A percentile compares a stretch with the other conserved stretches of the same genome.
These are phyloP conservation scores for Siniperca chuatsi DNA, from an alignment of 2,113 vertebrate genomes.

Conservation along the genomic window DNA sequence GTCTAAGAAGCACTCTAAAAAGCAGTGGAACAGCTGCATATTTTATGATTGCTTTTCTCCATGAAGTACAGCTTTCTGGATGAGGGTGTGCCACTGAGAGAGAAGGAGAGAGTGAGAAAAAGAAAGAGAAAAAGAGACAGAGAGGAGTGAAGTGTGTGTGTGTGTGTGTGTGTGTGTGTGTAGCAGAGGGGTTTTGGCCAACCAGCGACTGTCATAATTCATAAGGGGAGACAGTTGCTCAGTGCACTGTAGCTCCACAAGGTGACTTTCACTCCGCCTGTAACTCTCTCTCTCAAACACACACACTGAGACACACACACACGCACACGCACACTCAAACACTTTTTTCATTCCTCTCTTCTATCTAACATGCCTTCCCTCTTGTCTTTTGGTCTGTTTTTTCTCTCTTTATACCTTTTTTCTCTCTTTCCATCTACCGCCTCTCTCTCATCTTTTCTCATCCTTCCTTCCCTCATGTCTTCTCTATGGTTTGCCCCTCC, in stretches of 20 bases:
- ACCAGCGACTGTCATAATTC: conserved; percentile 75
- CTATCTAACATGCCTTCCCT: neutral
- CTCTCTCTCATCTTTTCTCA: neutral
- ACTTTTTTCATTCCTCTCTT: neutral
- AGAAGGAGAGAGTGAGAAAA: conserved; percentile 34
- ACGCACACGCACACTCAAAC: neutral
- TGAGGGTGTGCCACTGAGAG: conserved; percentile 54
- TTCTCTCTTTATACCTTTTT: too few species aligned
- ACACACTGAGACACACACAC: neutral
- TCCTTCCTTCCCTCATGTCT: neutral
- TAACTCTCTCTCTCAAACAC: conserved; percentile 9
- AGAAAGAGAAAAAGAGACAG: conserved; percentile 2
- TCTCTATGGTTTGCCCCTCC: neutral
- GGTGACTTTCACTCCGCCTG: conserved; percentile 76
- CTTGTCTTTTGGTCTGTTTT: neutral
- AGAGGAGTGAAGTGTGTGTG: neutral
- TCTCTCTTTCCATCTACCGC: neutral
- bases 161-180: conserved; percentile 5
- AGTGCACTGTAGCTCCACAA: conserved; percentile 67
- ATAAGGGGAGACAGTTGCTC: conserved; percentile 69
- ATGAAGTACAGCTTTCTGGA: conserved; percentile 67
- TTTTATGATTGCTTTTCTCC: conserved; percentile 83
- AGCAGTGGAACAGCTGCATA: conserved; percentile 78
- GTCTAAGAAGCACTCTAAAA: conserved; percentile 70
- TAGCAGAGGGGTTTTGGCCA: conserved; percentile 48